phyloP scores from a whole-genome alignment of 2,113 vertebrate species.

The Ginglymostoma cirratum region DNA sequence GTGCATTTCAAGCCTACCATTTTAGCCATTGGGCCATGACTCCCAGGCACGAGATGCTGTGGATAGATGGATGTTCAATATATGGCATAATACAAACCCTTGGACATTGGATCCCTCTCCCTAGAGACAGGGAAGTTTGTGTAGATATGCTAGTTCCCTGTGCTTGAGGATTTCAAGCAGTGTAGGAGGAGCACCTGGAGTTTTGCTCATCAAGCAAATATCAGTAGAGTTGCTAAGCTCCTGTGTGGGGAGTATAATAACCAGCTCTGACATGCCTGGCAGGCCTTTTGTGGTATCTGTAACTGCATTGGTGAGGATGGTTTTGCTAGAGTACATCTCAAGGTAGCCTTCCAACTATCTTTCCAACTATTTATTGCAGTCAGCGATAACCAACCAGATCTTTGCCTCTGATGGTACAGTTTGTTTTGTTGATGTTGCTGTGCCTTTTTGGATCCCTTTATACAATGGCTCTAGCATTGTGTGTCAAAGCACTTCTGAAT shows the following conservation, averaged over 20 bases:
- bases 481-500: background rate
- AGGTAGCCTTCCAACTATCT: background rate
- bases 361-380: background rate
- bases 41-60: background rate
- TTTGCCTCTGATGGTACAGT: background rate
- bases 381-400: background rate
- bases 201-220: background rate
- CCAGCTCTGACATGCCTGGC: background rate
- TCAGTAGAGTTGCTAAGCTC: background rate
- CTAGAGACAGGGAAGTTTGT: no score
- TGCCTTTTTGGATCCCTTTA: no score
- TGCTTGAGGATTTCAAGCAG: background rate
- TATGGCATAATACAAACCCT: background rate
- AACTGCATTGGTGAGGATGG: background rate
- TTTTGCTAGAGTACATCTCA: background rate
- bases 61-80: background rate
- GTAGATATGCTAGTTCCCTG: no score
- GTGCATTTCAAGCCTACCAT: no score
- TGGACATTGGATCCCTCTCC: no score
- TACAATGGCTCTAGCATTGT: no score
- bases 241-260: background rate
- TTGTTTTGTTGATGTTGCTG: background rate
- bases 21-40: background rate
- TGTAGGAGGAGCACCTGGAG: background rate
- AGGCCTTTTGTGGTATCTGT: background rate